phyloP scores from a whole-genome alignment of 2,888 invertebrate genomes.

The Himalopsyche anomala region DNA sequence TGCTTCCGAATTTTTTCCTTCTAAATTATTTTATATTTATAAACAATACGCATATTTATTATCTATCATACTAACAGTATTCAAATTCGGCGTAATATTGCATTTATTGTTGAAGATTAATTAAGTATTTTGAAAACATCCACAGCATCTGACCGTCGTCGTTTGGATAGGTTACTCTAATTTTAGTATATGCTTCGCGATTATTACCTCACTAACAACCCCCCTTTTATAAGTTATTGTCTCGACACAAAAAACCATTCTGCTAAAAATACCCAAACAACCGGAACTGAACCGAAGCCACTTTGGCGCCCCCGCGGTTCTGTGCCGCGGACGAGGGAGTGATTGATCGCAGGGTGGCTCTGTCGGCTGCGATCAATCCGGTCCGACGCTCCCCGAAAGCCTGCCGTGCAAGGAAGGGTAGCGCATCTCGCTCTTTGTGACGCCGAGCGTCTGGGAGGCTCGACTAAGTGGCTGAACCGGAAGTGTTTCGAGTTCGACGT shows the following conservation, averaged over 20 bases:
- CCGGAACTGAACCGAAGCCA: slow-evolving; percentile 18
- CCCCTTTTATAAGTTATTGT: neutral
- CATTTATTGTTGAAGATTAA: too few relatives aligned
- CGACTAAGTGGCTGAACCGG: neutral
- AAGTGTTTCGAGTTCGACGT: neutral
- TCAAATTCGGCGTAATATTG: too few relatives aligned
- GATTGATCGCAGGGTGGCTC: slow-evolving; percentile 26
- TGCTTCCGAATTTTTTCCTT: too few relatives aligned
- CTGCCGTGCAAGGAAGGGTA: neutral
- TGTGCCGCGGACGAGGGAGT: neutral
- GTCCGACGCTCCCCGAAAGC: slow-evolving; percentile 29
- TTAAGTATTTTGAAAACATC: too few relatives aligned
- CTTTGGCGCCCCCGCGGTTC: slow-evolving; percentile 16
- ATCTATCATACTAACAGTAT: too few relatives aligned
- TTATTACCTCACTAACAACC: neutral
- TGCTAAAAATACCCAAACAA: slow-evolving; percentile 26
- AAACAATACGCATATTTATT: too few relatives aligned
- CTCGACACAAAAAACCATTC: slow-evolving; percentile 4
- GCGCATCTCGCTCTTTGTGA: neutral
- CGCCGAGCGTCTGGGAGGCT: neutral
- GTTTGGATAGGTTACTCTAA: neutral
- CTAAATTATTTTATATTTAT: too few relatives aligned
- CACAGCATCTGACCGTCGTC: too few relatives aligned
- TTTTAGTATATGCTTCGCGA: neutral
- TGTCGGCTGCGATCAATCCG: slow-evolving; percentile 30